These are phyloP conservation scores for Metallyticus violacea DNA, from an alignment of 2,888 invertebrate species.

Conservation along the genomic window DNA sequence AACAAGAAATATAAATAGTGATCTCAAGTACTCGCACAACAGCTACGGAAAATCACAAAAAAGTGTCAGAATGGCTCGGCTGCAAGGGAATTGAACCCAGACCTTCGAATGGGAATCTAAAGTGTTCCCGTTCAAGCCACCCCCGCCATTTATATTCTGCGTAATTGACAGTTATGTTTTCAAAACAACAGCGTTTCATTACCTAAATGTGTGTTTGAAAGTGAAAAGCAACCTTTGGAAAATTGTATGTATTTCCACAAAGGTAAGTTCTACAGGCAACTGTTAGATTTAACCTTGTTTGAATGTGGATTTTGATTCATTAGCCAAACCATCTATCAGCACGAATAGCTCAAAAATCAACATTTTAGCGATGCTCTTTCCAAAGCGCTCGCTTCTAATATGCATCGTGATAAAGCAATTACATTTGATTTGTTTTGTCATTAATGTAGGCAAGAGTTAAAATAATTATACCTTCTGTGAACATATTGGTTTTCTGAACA, in stretches of 20 bases:
- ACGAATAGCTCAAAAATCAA: background rate
- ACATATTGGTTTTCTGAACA: background rate
- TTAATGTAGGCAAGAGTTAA: background rate
- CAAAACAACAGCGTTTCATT: too few species aligned
- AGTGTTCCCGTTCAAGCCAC: too few species aligned
- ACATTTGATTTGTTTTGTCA: background rate
- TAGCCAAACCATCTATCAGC: background rate
- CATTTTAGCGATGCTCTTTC: background rate
- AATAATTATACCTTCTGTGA: background rate
- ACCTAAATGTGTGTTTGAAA: background rate
- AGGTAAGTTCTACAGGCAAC: too few species aligned
- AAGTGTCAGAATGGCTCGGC: too few species aligned
- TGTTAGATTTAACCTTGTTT: background rate
- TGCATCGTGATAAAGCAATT: background rate
- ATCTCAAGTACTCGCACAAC: too few species aligned
- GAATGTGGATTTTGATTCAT: background rate
- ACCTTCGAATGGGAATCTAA: too few species aligned
- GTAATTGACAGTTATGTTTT: too few species aligned
- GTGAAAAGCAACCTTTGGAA: background rate
- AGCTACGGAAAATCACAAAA: too few species aligned
- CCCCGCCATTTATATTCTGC: too few species aligned
- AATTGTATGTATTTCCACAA: background rate
- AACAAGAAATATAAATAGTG: too few species aligned
- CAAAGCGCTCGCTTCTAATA: background rate
- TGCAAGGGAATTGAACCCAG: too few species aligned